Evolutionary conservation across 2,113 vertebrate genomes (phyloP).

Genomic region (Rostratula benghalensis): DNA sequence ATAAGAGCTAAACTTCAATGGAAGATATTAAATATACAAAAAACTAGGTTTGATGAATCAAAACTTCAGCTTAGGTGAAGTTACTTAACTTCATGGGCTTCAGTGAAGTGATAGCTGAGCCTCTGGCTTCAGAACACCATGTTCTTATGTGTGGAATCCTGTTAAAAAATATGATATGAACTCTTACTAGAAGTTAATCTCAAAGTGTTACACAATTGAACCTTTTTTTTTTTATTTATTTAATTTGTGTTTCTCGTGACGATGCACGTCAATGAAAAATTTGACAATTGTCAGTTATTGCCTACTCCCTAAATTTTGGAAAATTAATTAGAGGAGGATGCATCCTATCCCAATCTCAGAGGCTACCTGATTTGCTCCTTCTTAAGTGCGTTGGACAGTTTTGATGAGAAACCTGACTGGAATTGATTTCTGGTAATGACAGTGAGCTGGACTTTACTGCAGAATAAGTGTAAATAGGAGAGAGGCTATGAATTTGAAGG

Average conservation of each 20-base stretch:
- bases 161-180: neutral
- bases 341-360: neutral
- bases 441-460: neutral
- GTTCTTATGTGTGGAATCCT: neutral
- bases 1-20: neutral
- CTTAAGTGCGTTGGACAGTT: neutral
- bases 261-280: neutral
- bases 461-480: neutral
- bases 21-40: neutral
- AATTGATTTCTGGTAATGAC: neutral
- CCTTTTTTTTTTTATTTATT: neutral
- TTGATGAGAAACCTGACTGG: neutral
- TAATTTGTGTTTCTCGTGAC: neutral
- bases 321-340: neutral
- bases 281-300: neutral
- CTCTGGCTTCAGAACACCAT: neutral
- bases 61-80: neutral
- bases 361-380: neutral
- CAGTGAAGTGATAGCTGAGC: neutral
- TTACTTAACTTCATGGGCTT: neutral
- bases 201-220: neutral
- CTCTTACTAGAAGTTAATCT: neutral
- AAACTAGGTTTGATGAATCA: neutral
- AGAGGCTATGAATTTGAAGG: neutral
- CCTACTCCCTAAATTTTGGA: neutral